Evolutionary conservation across 2,113 vertebrate species (phyloP).

Genomic region (Melospiza georgiana): DNA sequence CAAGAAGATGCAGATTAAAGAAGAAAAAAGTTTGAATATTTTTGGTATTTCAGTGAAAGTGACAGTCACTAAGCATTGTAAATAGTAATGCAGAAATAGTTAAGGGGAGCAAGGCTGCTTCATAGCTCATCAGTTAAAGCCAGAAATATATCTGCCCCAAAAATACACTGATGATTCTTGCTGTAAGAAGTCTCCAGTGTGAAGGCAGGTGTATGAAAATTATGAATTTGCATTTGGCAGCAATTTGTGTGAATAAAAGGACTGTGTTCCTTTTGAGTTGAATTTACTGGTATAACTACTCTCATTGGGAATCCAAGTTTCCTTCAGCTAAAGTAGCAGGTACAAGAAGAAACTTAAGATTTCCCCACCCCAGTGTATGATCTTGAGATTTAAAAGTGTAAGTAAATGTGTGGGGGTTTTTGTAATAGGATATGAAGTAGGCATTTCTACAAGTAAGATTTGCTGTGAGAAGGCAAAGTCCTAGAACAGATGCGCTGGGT

Average conservation of each 20-base stretch:
- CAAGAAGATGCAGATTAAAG: not conserved
- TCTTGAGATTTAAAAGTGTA: not conserved
- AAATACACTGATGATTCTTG: not conserved
- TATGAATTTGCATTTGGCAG: not conserved
- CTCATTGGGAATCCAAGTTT: not conserved
- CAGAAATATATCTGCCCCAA: not conserved
- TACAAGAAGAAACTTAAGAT: not conserved
- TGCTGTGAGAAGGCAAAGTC: not conserved
- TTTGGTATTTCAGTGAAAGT: not conserved
- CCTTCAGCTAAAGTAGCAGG: not conserved
- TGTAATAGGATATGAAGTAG: not conserved
- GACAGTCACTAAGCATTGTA: not conserved
- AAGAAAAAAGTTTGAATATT: not conserved
- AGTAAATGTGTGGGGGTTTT: not conserved
- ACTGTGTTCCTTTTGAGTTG: not conserved
- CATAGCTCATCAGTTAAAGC: not conserved
- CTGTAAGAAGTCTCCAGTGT: not conserved
- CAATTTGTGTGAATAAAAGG: not conserved
- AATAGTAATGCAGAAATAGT: not conserved
- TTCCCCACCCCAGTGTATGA: not conserved
- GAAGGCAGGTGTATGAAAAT: not conserved
- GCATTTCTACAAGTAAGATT: not conserved
- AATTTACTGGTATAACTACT: not conserved
- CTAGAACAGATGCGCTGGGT: not conserved
- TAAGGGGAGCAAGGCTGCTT: not conserved